Conservation (phyloP, 2,888 invertebrate genomes). For the Trachelus iudaicus region DNA sequence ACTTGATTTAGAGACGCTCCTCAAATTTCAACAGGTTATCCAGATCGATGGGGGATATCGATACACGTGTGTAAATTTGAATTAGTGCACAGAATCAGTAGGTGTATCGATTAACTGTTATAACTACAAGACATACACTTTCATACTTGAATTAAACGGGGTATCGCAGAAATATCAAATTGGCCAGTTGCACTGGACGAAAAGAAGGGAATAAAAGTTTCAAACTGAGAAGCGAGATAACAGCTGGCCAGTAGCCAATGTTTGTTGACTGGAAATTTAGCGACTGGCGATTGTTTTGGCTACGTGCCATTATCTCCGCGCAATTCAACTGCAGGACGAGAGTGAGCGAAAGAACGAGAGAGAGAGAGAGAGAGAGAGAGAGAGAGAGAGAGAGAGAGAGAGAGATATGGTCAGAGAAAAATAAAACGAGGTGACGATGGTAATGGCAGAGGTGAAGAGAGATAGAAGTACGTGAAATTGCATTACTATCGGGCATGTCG, state of each 20-base stretch:
- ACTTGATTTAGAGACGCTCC: background rate
- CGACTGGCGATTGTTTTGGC: constrained; percentile 61
- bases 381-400: constrained; percentile 6
- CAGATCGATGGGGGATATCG: background rate
- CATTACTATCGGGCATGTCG: constrained; percentile 32
- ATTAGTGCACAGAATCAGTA: background rate
- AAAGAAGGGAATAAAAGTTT: constrained; percentile 40
- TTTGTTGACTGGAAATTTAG: constrained; percentile 64
- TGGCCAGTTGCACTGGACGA: constrained; percentile 2
- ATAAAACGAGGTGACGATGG: background rate
- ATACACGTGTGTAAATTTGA: background rate
- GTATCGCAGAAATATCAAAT: constrained; percentile 8
- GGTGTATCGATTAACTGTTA: background rate
- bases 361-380: constrained; percentile 7
- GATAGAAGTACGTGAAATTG: constrained; percentile 30
- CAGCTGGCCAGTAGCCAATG: constrained; percentile 54
- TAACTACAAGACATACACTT: background rate
- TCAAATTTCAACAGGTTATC: background rate
- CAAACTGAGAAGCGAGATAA: constrained; percentile 32
- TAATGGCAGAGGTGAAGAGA: constrained; percentile 8
- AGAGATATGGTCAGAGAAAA: background rate
- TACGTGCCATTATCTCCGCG: constrained; percentile 53
- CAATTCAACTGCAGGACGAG: constrained; percentile 15
- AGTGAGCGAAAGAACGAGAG: constrained; percentile 6
- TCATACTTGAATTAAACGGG: background rate